Conservation (phyloP, 2,797 vertebrate genomes). For the Masticophis lateralis region DNA sequence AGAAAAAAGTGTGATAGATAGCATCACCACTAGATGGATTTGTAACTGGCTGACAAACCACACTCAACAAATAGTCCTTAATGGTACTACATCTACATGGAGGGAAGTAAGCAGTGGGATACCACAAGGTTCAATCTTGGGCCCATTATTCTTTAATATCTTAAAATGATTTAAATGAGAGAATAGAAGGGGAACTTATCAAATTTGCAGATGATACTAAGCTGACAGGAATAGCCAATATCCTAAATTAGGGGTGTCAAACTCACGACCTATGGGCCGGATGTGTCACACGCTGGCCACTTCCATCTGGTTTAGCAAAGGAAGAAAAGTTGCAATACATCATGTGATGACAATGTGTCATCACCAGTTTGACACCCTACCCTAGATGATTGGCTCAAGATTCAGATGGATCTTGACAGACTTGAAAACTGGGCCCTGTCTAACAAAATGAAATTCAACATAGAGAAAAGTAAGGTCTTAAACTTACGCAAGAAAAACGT, state of each 20-base stretch:
- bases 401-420: background rate
- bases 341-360: too few species aligned
- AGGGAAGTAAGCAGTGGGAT: too few species aligned
- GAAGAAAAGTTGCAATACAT: too few species aligned
- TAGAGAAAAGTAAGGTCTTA: background rate
- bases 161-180: background rate
- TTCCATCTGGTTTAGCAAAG: too few species aligned
- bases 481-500: background rate
- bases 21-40: too few species aligned
- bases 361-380: background rate
- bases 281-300: too few species aligned
- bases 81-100: background rate
- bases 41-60: background rate
- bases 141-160: background rate
- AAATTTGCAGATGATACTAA: background rate
- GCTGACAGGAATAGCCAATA: background rate
- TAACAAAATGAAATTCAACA: background rate
- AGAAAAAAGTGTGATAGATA: too few species aligned
- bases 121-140: background rate
- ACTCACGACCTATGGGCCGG: too few species aligned
- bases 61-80: background rate
- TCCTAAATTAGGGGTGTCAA: background rate
- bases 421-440: background rate
- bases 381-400: background rate
- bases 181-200: background rate